Evolutionary conservation across 2,113 vertebrate genomes (phyloP).

Genomic region (Paradoxurus hermaphroditus): DNA sequence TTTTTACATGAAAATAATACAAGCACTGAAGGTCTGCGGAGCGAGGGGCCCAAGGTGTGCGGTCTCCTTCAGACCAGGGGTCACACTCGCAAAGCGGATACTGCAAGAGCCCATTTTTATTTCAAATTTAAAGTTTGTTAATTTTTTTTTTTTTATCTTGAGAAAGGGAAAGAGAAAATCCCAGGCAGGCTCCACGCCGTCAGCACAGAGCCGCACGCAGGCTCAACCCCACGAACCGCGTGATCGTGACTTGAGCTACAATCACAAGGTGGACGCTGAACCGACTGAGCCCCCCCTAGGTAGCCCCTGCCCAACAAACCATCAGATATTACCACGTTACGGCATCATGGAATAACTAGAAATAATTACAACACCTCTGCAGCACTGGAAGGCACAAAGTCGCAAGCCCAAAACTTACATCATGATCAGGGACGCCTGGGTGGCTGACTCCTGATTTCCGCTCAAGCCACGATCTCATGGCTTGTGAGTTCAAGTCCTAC

Average conservation of each 20-base stretch:
- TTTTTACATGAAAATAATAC: background rate
- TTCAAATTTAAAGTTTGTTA: too few relatives aligned
- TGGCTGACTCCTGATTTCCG: too few relatives aligned
- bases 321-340: background rate
- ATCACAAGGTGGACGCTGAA: too few relatives aligned
- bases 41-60: background rate
- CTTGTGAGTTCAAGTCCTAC: too few relatives aligned
- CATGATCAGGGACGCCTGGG: background rate
- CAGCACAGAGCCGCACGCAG: too few relatives aligned
- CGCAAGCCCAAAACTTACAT: slow-evolving; percentile 20
- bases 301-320: background rate
- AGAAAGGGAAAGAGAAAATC: too few relatives aligned
- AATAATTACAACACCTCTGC: background rate
- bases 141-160: background rate
- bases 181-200: too few relatives aligned
- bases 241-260: too few relatives aligned
- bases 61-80: background rate
- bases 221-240: too few relatives aligned
- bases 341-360: background rate
- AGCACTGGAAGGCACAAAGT: background rate
- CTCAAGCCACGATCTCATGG: too few relatives aligned
- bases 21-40: too few relatives aligned
- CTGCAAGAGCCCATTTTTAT: background rate
- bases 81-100: background rate
- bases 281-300: too few relatives aligned